Base-by-base conservation (phyloP, 2,888 invertebrate genomes). In the Clepsis dumicolana region DNA sequence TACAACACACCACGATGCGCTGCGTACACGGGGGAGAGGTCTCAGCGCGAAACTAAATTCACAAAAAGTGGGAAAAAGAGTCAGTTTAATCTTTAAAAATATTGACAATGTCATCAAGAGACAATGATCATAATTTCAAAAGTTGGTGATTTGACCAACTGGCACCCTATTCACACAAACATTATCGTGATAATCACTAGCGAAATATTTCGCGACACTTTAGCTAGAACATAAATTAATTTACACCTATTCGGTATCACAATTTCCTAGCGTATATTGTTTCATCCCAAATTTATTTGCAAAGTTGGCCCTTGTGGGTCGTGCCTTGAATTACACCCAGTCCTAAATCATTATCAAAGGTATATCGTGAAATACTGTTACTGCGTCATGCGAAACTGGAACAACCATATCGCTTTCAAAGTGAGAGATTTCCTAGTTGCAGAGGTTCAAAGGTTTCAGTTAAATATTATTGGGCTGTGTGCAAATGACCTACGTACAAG, bases 351-450 rank as follows among this genome's bases (percentile, higher is more conserved):
- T 56, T 35, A 56, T 56, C 24, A 35, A 56, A 21, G 56, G 35
- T 35, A 14, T 56, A 54, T 54, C 35, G 56, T 56, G 56, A 56
- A 56, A 35, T 56, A 56, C 35, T 35, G 56, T 56, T 48, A 21
- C 8, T 35, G 16, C 27, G 54, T 29, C 32, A 54, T 32, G 16
- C 32, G 54, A 54, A 7, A 29, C 8, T 8, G 32, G 4, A 32
- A 54, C 29, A 29, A 54, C 32, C 29, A 32, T 32, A 54, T 54
- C 18, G 21, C 21, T 48, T 48, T 48, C 48, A 32, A 10, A 16
- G 29, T 12, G 29, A 16, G 53, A 53, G 18, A 25, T 52, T 52
- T 25, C 25, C n/a, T 25, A 25, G n/a, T n/a, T 21, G 48, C 48
- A 8, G 8, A 1, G 53, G n/a, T 16, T 29, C 4, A 12, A 1